These are phyloP conservation scores for Drosophila orosa DNA, from an alignment of 1,140 invertebrate species.

Conservation along the genomic window DNA sequence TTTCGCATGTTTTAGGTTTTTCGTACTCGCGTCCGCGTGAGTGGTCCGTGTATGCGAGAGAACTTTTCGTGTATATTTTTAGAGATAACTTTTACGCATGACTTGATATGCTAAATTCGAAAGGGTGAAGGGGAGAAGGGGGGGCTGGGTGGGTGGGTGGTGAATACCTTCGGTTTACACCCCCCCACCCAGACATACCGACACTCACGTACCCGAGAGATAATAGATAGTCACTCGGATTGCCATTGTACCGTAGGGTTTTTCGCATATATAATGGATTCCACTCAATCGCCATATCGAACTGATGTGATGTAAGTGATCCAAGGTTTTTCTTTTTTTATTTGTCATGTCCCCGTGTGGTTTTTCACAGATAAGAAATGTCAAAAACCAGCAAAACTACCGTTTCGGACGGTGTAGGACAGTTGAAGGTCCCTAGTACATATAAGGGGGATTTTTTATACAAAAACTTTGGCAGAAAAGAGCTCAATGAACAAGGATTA, in stretches of 20 bases:
- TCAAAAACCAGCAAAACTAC: slow-evolving; percentile 28
- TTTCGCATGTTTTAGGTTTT: slow-evolving; percentile 79
- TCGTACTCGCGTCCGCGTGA: slow-evolving; percentile 32
- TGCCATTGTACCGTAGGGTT: slow-evolving; percentile 26
- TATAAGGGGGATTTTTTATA: slow-evolving; percentile 3
- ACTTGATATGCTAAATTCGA: slow-evolving; percentile 71
- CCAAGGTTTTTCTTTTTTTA: slow-evolving; percentile 19
- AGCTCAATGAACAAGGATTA: neutral
- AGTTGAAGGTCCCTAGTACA: slow-evolving; percentile 42
- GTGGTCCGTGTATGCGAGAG: slow-evolving; percentile 20
- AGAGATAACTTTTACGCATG: slow-evolving; percentile 78
- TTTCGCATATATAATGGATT: slow-evolving; percentile 38
- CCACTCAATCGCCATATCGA: slow-evolving; percentile 23
- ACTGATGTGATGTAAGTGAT: slow-evolving; percentile 55
- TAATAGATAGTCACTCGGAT: slow-evolving; percentile 36
- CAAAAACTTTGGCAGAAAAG: neutral
- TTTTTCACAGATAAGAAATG: slow-evolving; percentile 49
- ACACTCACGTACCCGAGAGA: slow-evolving; percentile 15
- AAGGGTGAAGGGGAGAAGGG: slow-evolving; percentile 12
- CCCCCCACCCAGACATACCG: neutral
- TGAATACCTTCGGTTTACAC: slow-evolving; percentile 47
- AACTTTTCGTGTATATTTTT: slow-evolving; percentile 65
- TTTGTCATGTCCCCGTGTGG: slow-evolving; percentile 25
- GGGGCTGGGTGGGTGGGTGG: neutral
- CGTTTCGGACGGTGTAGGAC: slow-evolving; percentile 35